Conservation (phyloP, 2,888 invertebrate genomes). For the Teleogryllus oceanicus region DNA sequence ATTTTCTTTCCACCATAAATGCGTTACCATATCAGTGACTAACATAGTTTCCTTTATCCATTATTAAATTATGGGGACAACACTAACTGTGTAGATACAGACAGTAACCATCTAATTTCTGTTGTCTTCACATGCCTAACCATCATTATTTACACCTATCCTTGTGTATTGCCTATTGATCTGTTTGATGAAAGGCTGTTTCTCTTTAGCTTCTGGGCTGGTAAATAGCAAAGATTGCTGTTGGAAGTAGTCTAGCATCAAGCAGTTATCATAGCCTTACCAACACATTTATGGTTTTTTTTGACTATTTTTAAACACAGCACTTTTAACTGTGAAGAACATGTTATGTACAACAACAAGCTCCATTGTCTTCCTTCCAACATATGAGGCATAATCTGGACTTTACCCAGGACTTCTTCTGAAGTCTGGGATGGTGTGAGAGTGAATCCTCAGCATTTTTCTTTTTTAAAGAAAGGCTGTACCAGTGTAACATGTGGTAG, state of each 20-base stretch:
- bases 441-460: slow-evolving; percentile 30
- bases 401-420: slow-evolving; percentile 34
- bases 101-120: not conserved
- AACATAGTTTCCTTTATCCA: not conserved
- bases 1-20: slow-evolving; percentile 11
- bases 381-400: slow-evolving; percentile 30
- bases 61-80: slow-evolving; percentile 22
- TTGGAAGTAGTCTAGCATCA: not conserved
- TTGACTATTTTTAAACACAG: slow-evolving; percentile 31
- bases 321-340: slow-evolving; percentile 23
- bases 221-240: not conserved
- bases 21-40: not conserved
- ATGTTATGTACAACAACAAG: slow-evolving; percentile 27
- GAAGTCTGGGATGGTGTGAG: slow-evolving; percentile 36
- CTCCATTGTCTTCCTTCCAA: slow-evolving; percentile 37
- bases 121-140: slow-evolving; percentile 9
- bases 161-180: not conserved
- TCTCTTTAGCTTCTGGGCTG: not conserved
- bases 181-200: not conserved
- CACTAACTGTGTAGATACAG: slow-evolving; percentile 19
- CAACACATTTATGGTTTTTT: slow-evolving; percentile 23
- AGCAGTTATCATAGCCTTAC: slow-evolving; percentile 22
- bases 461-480: slow-evolving; percentile 30
- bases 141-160: not conserved
- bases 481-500: slow-evolving; percentile 31